Base-by-base conservation (phyloP, 2,888 invertebrate species). In the Adelphocoris suturalis region DNA sequence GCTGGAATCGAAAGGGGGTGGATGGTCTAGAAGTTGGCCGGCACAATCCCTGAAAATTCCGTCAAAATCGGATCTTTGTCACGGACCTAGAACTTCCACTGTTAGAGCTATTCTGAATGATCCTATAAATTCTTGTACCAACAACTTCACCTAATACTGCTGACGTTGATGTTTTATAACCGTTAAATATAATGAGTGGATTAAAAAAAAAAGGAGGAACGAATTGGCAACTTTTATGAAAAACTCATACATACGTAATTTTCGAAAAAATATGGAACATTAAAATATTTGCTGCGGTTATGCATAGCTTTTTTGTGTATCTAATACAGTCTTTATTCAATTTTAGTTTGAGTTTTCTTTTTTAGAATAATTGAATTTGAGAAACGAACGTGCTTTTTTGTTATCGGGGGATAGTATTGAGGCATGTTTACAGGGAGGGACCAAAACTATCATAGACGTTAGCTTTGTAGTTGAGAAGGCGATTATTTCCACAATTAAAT, bases 371-470 rank as follows among this genome's bases (percentile, higher is more conserved):
- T 23, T 37, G 78, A n/a, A 47, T 78, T 76, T 27, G 37, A 37
- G 76, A 76, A 19, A 37, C 1, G 76, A 81, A 48, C 47, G 82
- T 52, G 82, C 82, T 82, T 82, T 46, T 52, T n/a, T 23, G 47
- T 48, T 46, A n/a, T 52, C 13, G 52, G 47, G 82, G 52, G 52
- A 23, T 47, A 23, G 27, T 52, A 52, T 82, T 52, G 82, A 82
- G 52, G 78, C 80, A 52, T 55, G 78, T 76, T 88, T 80, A 68
- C 68, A 88, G 88, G 86, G 88, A 88, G 88, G 88, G 88, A 88
- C 88, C 88, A 88, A 86, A 76, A 88, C 47, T 88, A 80, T 88
- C 23, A 37, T 37, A 27, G 47, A 23, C 13, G 75, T 48, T 86
- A 82, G 78, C 47, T 78, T 82, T 16, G 82, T 82, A 27, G 82